Evolutionary conservation across 1,140 invertebrate species (phyloP).

Genomic region (Zaprionus davidi): DNA sequence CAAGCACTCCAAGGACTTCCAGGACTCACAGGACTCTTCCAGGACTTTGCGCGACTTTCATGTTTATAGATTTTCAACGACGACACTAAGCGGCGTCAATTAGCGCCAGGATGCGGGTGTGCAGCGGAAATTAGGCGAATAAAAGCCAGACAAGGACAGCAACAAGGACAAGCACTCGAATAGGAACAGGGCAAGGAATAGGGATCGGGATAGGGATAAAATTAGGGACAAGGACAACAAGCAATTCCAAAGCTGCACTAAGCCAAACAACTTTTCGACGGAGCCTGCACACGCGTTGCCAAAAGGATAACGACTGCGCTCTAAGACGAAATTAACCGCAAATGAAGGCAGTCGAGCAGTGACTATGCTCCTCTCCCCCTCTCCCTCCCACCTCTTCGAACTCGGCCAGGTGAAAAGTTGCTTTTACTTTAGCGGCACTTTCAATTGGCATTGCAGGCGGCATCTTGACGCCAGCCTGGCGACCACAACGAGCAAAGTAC

Average conservation of each 20-base stretch:
- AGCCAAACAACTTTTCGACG: constrained; percentile 38
- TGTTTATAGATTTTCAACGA: constrained; percentile 72
- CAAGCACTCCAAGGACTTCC: constrained; percentile 16
- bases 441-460: constrained; percentile 12
- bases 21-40: background rate
- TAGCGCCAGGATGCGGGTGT: constrained; percentile 50
- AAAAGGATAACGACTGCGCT: constrained; percentile 42
- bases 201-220: too few species aligned
- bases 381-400: constrained; percentile 36
- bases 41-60: constrained; percentile 13
- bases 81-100: constrained; percentile 60
- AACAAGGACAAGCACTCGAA: background rate
- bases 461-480: background rate
- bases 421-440: constrained; percentile 21
- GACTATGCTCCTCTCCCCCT: background rate
- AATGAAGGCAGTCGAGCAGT: constrained; percentile 52
- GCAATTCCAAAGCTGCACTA: constrained; percentile 43
- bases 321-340: constrained; percentile 69
- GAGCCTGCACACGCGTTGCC: constrained; percentile 33
- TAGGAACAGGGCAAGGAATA: too few species aligned
- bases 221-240: constrained; percentile 12
- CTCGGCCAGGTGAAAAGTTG: constrained; percentile 55
- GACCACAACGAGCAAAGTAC: background rate
- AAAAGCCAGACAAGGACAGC: constrained; percentile 36
- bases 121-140: constrained; percentile 69